phyloP scores from a whole-genome alignment of 2,888 invertebrate species.

The Noctua comes region DNA sequence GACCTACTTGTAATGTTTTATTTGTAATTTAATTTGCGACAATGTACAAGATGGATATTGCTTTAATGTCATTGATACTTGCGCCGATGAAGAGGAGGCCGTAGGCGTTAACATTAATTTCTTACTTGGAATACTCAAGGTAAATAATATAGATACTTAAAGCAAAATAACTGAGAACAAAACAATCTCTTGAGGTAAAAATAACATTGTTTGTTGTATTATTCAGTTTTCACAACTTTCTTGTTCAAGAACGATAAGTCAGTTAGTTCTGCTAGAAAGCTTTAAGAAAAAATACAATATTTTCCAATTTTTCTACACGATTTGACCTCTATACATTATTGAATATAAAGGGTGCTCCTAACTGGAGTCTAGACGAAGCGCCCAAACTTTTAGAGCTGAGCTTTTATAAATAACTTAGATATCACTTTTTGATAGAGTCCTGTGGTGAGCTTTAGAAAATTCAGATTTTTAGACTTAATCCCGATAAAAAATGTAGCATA shows the following conservation, averaged over 20 bases:
- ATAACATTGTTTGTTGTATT: constrained; percentile 14
- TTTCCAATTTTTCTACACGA: constrained; percentile 32
- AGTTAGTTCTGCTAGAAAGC: constrained; percentile 21
- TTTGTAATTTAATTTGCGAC: neutral
- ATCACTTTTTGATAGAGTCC: constrained; percentile 35
- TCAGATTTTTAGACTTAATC: constrained; percentile 9
- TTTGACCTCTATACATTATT: constrained; percentile 60
- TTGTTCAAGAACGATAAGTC: constrained; percentile 32
- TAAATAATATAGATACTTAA: constrained; percentile 3
- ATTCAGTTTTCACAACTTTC: constrained; percentile 15
- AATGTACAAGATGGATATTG: neutral
- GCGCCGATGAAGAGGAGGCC: neutral
- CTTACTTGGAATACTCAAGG: constrained; percentile 13
- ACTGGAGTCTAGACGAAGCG: constrained; percentile 60
- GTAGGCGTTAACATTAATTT: constrained; percentile 18
- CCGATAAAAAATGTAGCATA: constrained; percentile 6
- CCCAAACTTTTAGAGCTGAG: constrained; percentile 54
- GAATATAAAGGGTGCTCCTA: constrained; percentile 44
- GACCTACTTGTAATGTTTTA: neutral
- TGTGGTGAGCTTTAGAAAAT: constrained; percentile 15
- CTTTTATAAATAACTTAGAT: constrained; percentile 56
- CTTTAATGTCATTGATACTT: constrained; percentile 3
- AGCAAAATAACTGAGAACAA: constrained; percentile 8
- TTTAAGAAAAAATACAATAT: constrained; percentile 20
- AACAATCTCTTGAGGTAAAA: constrained; percentile 9